phyloP scores from a whole-genome alignment of 2,888 invertebrate species.

The Habroteleia sp. region DNA sequence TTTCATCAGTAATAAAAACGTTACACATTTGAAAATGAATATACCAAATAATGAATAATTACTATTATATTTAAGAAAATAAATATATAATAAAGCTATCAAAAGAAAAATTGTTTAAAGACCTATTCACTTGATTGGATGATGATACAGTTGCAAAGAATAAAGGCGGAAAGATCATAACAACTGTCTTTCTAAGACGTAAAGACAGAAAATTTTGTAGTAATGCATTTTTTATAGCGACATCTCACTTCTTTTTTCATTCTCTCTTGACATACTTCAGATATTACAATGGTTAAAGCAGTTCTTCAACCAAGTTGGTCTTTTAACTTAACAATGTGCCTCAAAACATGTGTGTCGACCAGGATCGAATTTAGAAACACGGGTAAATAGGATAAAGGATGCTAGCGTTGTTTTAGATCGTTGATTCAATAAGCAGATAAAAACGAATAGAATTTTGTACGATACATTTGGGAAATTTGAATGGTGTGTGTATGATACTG shows the following conservation, averaged over 20 bases:
- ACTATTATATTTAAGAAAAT: too few relatives aligned
- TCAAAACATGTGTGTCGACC: conserved; percentile 39
- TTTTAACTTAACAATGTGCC: conserved; percentile 46
- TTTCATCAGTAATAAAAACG: too few relatives aligned
- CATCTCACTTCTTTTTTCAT: conserved; percentile 42
- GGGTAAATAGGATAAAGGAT: conserved; percentile 17
- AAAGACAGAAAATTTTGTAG: conserved; percentile 28
- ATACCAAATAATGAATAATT: too few relatives aligned
- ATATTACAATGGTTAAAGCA: conserved; percentile 52
- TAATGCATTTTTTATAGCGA: conserved; percentile 38
- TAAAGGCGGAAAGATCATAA: conserved; percentile 9
- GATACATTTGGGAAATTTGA: conserved; percentile 8
- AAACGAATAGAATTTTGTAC: conserved; percentile 31
- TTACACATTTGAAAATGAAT: too few relatives aligned
- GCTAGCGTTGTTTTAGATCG: conserved; percentile 19
- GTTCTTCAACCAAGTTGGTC: conserved; percentile 47
- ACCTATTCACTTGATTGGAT: background rate
- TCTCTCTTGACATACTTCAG: conserved; percentile 57
- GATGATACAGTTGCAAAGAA: background rate
- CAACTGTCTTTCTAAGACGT: conserved; percentile 2
- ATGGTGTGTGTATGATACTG: conserved; percentile 11
- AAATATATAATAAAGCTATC: background rate
- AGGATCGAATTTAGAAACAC: conserved; percentile 22
- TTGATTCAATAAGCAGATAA: conserved; percentile 34
- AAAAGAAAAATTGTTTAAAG: background rate